A percentile compares a stretch with the other conserved stretches of the same genome.
phyloP scores from a whole-genome alignment of 1,140 invertebrate genomes.

The Charaxes varanes region DNA sequence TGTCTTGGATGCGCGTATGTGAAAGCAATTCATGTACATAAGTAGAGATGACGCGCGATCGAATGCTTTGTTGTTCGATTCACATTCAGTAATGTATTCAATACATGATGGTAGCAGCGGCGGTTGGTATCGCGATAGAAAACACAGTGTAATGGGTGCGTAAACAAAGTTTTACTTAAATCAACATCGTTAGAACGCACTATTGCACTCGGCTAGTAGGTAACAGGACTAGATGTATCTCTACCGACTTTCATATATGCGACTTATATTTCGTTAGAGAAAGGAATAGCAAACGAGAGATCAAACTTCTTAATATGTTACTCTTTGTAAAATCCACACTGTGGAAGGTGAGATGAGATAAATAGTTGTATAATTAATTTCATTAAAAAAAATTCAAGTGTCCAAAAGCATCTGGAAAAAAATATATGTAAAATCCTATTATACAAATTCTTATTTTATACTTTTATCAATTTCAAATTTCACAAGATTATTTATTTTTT shows the following conservation, averaged over 20 bases:
- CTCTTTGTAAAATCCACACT: conserved; percentile 96
- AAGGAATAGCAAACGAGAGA: conserved; percentile 95
- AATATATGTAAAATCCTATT: too few species aligned
- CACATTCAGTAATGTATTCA: conserved; percentile 39
- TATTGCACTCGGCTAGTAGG: too few species aligned
- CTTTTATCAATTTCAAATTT: too few species aligned
- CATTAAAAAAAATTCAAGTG: background rate
- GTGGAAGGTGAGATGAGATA: conserved; percentile 88
- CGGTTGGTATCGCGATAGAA: conserved; percentile 15
- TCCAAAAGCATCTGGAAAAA: too few species aligned
- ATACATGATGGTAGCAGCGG: conserved; percentile 35
- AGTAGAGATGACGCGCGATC: conserved; percentile 39
- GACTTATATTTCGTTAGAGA: conserved; percentile 96
- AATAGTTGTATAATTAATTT: background rate
- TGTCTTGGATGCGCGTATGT: conserved; percentile 41
- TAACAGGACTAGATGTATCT: too few species aligned
- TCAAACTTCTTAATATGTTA: conserved; percentile 95
- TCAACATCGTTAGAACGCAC: conserved; percentile 6
- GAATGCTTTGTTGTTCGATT: conserved; percentile 37
- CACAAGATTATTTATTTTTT: background rate
- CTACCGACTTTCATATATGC: too few species aligned
- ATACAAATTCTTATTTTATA: too few species aligned
- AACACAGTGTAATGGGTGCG: conserved; percentile 26
- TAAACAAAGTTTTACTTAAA: conserved; percentile 16
- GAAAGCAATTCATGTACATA: conserved; percentile 47